Conservation (phyloP, 2,888 invertebrate species). For the Lomographa bimaculata region DNA sequence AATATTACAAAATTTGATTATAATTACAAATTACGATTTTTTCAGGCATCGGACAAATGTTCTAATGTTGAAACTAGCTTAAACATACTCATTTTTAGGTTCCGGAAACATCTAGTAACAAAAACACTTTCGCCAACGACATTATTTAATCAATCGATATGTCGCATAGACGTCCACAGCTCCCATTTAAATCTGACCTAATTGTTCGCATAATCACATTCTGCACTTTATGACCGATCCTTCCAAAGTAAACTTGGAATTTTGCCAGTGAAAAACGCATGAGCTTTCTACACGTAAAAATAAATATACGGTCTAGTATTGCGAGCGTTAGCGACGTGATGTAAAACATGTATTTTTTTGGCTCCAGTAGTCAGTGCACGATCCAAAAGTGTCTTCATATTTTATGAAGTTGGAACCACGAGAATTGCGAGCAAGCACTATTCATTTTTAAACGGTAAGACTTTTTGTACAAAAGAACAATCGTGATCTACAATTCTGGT, state of each 20-base stretch:
- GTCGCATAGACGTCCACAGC: conserved; percentile 1
- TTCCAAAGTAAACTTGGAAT: conserved; percentile 10
- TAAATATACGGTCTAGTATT: conserved; percentile 17
- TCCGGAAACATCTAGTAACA: too few species aligned
- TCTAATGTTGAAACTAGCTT: too few species aligned
- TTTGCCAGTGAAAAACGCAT: conserved; percentile 23
- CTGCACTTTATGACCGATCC: conserved; percentile 14
- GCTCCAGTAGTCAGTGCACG: conserved; percentile 2
- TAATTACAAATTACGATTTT: too few species aligned
- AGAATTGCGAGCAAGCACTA: not conserved
- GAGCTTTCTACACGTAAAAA: conserved; percentile 5
- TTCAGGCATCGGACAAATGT: too few species aligned
- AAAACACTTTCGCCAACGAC: too few species aligned
- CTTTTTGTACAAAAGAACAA: too few species aligned
- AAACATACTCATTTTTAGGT: too few species aligned
- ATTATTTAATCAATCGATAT: not conserved
- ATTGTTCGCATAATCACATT: conserved; percentile 12
- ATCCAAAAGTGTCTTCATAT: conserved; percentile 8
- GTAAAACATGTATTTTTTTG: conserved; percentile 18
- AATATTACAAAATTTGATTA: too few species aligned
- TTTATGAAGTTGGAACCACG: conserved; percentile 6
- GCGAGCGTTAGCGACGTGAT: conserved; percentile 12
- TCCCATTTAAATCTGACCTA: conserved; percentile 13
- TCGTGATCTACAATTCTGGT: too few species aligned
- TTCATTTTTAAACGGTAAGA: not conserved